A percentile compares a stretch with the other conserved stretches of the same genome.
Evolutionary conservation across 2,797 vertebrate genomes (phyloP).

Genomic region (Mergus octosetaceus): DNA sequence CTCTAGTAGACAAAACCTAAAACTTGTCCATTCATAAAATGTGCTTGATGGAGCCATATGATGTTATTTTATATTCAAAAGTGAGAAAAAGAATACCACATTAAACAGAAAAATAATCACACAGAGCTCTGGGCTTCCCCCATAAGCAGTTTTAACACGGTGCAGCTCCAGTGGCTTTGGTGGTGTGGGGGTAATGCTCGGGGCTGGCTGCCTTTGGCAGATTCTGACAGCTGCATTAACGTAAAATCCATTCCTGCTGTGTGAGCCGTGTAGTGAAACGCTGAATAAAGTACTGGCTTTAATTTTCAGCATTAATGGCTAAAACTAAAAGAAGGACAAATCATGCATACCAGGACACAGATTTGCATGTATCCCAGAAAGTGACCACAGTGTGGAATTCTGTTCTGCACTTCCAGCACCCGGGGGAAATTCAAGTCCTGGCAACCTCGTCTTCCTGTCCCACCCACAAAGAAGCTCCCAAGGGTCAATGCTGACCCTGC

Average conservation of each 20-base stretch:
- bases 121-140: neutral
- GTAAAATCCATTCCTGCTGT: neutral
- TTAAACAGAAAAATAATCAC: neutral
- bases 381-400: fast-evolving
- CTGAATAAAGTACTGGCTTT: neutral
- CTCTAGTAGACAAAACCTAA: neutral
- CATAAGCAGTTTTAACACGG: fast-evolving
- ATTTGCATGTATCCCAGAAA: neutral
- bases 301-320: neutral
- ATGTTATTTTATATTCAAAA: neutral
- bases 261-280: neutral
- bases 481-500: fast-evolving
- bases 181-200: fast-evolving
- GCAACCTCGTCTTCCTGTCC: neutral
- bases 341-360: too few species aligned
- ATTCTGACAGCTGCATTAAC: neutral
- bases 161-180: neutral
- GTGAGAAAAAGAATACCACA: fast-evolving
- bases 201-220: neutral
- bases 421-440: neutral
- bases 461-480: neutral
- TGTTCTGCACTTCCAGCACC: too few species aligned
- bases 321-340: neutral
- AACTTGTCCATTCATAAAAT: neutral
- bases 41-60: neutral